These are phyloP conservation scores for Pollenia labialis DNA, from an alignment of 2,888 invertebrate species.

Conservation along the genomic window DNA sequence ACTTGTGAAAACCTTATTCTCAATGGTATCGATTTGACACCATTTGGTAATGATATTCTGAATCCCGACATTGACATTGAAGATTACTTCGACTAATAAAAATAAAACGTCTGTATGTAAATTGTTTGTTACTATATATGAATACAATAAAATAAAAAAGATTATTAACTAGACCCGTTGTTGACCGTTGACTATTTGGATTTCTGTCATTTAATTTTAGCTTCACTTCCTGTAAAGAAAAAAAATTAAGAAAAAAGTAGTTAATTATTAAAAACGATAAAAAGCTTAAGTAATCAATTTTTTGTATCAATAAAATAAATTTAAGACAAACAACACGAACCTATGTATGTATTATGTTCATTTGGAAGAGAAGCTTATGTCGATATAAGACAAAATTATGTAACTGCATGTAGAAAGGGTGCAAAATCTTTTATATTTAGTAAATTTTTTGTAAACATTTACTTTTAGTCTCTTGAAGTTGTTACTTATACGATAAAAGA, in stretches of 20 bases:
- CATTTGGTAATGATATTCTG: slow-evolving; percentile 95
- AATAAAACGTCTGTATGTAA: slow-evolving; percentile 17
- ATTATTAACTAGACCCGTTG: slow-evolving; percentile 37
- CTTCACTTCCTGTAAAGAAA: slow-evolving; percentile 80
- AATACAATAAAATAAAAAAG: slow-evolving; percentile 32
- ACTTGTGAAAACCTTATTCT: slow-evolving; percentile 99
- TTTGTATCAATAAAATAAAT: neutral
- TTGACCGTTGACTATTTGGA: slow-evolving; percentile 66
- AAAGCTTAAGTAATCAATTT: neutral
- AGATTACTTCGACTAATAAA: slow-evolving; percentile 96
- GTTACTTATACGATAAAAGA: too few species aligned
- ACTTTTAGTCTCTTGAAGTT: too few species aligned
- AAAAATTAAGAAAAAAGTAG: neutral
- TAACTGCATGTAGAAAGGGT: too few species aligned
- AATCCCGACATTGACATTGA: slow-evolving; percentile 99
- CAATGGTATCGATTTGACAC: slow-evolving; percentile 94
- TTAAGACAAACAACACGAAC: too few species aligned
- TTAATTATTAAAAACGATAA: neutral
- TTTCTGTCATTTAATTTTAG: slow-evolving; percentile 82
- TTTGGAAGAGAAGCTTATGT: too few species aligned
- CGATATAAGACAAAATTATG: too few species aligned
- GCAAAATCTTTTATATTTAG: too few species aligned
- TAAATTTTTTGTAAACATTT: too few species aligned
- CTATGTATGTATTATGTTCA: too few species aligned
- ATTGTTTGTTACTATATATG: slow-evolving; percentile 39